phyloP scores from a whole-genome alignment of 2,797 vertebrate genomes.

The Enteromius paludinosus region DNA sequence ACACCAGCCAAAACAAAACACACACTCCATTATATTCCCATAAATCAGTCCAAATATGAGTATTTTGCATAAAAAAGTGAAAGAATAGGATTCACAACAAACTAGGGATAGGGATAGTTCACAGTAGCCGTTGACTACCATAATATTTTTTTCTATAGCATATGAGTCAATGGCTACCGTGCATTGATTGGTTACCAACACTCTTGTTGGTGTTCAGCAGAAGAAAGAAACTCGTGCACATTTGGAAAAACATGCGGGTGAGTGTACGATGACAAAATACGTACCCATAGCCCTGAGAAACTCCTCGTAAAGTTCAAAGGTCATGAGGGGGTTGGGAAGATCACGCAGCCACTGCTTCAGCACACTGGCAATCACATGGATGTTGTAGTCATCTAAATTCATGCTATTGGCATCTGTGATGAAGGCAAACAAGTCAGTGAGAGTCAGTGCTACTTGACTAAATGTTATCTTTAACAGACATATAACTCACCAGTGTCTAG shows the following conservation, averaged over 20 bases:
- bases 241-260: neutral
- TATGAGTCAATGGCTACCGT: neutral
- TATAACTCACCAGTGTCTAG: slow-evolving; percentile 86
- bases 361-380: slow-evolving; percentile 97
- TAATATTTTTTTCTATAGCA: neutral
- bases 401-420: slow-evolving; percentile 86
- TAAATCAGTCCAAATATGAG: neutral
- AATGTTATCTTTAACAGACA: neutral
- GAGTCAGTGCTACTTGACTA: neutral
- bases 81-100: neutral
- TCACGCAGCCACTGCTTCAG: slow-evolving; percentile 99
- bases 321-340: slow-evolving; percentile 97
- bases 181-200: neutral
- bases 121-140: neutral
- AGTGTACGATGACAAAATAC: neutral
- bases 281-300: slow-evolving; percentile 94
- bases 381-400: slow-evolving; percentile 97
- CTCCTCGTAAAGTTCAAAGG: slow-evolving; percentile 96
- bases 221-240: neutral
- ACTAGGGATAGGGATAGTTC: neutral
- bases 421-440: slow-evolving; percentile 6
- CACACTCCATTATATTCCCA: slow-evolving; percentile 3
- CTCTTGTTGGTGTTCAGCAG: neutral
- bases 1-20: slow-evolving; percentile 48
- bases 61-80: neutral